Evolutionary conservation across 2,113 vertebrate genomes (phyloP).

Genomic region (Dasyprocta punctata): DNA sequence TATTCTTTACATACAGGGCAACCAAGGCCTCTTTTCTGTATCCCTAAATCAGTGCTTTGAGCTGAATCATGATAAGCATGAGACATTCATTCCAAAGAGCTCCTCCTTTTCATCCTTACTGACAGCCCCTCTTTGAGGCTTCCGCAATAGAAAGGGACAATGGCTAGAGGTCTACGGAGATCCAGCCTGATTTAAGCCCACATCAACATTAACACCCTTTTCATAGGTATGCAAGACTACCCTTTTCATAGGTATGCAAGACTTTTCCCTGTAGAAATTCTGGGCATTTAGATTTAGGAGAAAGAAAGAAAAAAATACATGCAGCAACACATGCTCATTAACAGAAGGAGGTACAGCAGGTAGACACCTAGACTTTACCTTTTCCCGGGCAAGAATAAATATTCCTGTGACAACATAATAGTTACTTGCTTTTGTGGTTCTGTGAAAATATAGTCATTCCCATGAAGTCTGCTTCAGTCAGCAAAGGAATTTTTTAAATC

Average conservation of each 20-base stretch:
- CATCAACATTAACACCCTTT: background rate
- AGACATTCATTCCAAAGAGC: background rate
- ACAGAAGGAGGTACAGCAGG: background rate
- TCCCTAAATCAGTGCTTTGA: background rate
- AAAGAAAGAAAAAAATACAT: background rate
- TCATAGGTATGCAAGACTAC: background rate
- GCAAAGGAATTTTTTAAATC: conserved; percentile 19
- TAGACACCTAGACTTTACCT: background rate
- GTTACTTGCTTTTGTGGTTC: background rate
- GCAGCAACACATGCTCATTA: fast-evolving
- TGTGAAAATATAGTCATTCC: background rate
- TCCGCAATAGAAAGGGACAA: background rate
- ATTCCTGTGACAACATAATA: background rate
- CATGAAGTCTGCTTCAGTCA: conserved; percentile 8
- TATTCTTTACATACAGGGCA: background rate
- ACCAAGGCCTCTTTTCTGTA: background rate
- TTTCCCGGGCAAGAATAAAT: fast-evolving
- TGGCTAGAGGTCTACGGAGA: background rate
- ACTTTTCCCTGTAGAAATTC: background rate
- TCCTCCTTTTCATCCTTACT: background rate
- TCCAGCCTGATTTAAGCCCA: conserved; percentile 17
- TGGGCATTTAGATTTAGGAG: background rate
- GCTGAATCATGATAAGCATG: background rate
- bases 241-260: background rate
- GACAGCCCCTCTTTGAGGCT: background rate